A percentile compares a stretch with the other conserved stretches of the same genome.
phyloP scores from a whole-genome alignment of 2,888 invertebrate species.

The Drosophila kuntzei region DNA sequence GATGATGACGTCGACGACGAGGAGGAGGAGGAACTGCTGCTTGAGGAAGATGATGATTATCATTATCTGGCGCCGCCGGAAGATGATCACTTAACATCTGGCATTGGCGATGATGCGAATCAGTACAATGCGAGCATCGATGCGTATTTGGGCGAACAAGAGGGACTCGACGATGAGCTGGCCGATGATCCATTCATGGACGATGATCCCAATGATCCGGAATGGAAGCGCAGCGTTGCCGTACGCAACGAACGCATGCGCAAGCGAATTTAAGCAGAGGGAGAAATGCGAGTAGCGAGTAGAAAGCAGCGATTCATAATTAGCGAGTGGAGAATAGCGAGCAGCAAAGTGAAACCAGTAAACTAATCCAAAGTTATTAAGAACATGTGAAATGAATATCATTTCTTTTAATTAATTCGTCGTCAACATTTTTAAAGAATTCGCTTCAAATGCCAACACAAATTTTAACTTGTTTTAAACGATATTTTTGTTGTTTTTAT shows the following conservation, averaged over 20 bases:
- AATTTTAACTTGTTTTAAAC: slow-evolving; percentile 68
- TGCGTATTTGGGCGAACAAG: slow-evolving; percentile 70
- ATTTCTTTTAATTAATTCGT: slow-evolving; percentile 51
- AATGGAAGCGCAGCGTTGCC: slow-evolving; percentile 88
- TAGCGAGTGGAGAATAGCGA: not conserved
- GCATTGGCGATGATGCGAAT: slow-evolving; percentile 33
- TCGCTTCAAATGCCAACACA: slow-evolving; percentile 10
- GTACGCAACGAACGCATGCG: slow-evolving; percentile 61
- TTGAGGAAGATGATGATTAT: slow-evolving; percentile 70
- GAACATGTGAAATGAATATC: slow-evolving; percentile 29
- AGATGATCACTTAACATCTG: slow-evolving; percentile 57
- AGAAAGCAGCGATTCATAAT: not conserved
- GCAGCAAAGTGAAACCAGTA: slow-evolving; percentile 18
- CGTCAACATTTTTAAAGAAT: slow-evolving; percentile 38
- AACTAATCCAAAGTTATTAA: slow-evolving; percentile 56
- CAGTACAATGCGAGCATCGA: slow-evolving; percentile 69
- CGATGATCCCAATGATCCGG: slow-evolving; percentile 94
- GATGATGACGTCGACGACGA: slow-evolving; percentile 61
- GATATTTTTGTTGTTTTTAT: slow-evolving; percentile 34
- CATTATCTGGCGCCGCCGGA: slow-evolving; percentile 78
- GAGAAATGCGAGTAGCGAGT: not conserved
- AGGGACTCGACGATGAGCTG: slow-evolving; percentile 61
- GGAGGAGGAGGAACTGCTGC: slow-evolving; percentile 49
- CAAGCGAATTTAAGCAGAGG: slow-evolving; percentile 48
- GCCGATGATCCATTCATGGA: slow-evolving; percentile 87